These are phyloP conservation scores for Drosophila ohnishii DNA, from an alignment of 1,140 invertebrate genomes.

Conservation along the genomic window DNA sequence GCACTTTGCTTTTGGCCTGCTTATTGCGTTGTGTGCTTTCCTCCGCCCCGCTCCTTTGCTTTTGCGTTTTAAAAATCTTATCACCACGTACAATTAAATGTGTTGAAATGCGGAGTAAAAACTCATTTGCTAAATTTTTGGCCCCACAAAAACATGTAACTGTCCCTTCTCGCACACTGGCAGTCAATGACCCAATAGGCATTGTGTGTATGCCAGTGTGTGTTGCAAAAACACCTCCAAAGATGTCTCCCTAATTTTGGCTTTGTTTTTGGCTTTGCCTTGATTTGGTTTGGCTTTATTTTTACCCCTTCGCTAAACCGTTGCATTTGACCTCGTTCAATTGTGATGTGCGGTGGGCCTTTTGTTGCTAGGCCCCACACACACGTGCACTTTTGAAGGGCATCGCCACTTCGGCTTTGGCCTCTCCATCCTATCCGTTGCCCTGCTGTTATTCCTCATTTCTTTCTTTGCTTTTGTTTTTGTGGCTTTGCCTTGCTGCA, in stretches of 20 bases:
- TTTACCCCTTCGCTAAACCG: conserved; percentile 24
- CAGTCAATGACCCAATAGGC: conserved; percentile 52
- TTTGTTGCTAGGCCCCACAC: conserved; percentile 40
- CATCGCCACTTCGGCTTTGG: conserved; percentile 41
- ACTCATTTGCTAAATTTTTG: conserved; percentile 22
- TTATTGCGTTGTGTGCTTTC: conserved; percentile 69
- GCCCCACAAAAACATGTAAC: conserved; percentile 2
- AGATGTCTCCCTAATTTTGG: conserved; percentile 41
- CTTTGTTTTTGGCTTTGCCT: conserved; percentile 26
- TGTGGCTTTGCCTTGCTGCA: conserved; percentile 61
- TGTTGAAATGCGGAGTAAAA: conserved; percentile 33
- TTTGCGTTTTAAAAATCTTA: conserved; percentile 78
- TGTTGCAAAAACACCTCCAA: conserved; percentile 30
- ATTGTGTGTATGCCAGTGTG: conserved; percentile 14
- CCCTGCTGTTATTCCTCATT: conserved; percentile 13
- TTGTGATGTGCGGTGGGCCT: conserved; percentile 13
- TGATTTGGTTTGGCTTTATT: conserved; percentile 13
- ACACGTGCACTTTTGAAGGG: conserved; percentile 40
- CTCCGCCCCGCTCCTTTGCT: conserved; percentile 35
- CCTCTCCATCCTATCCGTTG: neutral
- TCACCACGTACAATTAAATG: conserved; percentile 48
- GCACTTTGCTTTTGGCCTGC: conserved; percentile 69
- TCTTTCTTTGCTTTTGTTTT: conserved; percentile 50
- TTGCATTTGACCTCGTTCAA: conserved; percentile 48
- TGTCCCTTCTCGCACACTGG: conserved; percentile 25